Base-by-base conservation (phyloP, 2,888 invertebrate species). In the Unio delphinus region DNA sequence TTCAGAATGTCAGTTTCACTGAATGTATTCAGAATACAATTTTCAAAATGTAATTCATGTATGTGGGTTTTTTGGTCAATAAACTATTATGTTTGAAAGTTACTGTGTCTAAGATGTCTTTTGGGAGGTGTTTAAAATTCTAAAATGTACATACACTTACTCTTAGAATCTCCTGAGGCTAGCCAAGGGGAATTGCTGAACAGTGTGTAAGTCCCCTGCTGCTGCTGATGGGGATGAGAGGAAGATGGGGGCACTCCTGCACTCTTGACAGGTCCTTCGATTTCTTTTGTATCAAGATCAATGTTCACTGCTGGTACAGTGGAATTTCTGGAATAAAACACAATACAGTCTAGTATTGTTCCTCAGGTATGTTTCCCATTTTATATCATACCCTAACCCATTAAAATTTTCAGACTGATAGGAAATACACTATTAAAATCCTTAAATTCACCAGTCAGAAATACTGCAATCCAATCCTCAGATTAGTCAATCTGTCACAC, bases 111-210 rank as follows among this genome's bases (percentile, higher is more conserved):
- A 28, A 62, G 45, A 62, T 15, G 30, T 23, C 23, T 20, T 64
- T n/a, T 6, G n/a, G 2, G 5, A n/a, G 26, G 11, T 17, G 23
- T 64, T 55, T 56, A 17, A 11, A 1, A 17, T 63, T 23, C n/a
- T 55, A n/a, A 28, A 63, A 56, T 11, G 6, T 17, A 34, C 1
- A 6, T 20, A 8, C 23, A 70, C 79, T 70, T 76, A 81, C 80
- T 80, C 73, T 78, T 81, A 17, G 81, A 78, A 67, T 86, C 86
- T 20, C 81, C 79, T 28, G 84, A 76, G 30, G 82, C 78, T 54
- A 84, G 69, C 88, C 88, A 88, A 1, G 87, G 87, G 8, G 87
- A 85, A 65, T 84, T 83, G 77, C 86, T 87, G 75, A 88, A 87
- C 64, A 87, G 80, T 0, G 87, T 85, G 75, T 87, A 87, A 3